phyloP scores from a whole-genome alignment of 1,140 invertebrate species.

The Sycophaga agraensis region DNA sequence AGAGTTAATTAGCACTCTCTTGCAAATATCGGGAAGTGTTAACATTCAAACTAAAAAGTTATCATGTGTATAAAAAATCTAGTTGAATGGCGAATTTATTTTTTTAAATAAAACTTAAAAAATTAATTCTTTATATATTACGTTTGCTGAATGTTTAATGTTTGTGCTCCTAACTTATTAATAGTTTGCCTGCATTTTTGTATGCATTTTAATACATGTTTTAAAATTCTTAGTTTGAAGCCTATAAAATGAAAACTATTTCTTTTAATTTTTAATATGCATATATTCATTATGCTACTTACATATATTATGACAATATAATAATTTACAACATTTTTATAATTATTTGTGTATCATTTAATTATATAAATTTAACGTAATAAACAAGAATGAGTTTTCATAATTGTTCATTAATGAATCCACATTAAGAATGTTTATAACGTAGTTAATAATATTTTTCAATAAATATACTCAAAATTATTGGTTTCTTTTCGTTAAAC shows the following conservation, averaged over 20 bases:
- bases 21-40: slow-evolving; percentile 8
- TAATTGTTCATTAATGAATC: too few relatives aligned
- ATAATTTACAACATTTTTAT: slow-evolving; percentile 1
- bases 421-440: too few relatives aligned
- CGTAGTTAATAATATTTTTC: too few relatives aligned
- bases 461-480: too few relatives aligned
- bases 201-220: not conserved
- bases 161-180: not conserved
- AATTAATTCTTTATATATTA: slow-evolving; percentile 8
- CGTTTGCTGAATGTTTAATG: not conserved
- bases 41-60: not conserved
- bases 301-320: not conserved
- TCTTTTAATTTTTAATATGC: slow-evolving; percentile 25
- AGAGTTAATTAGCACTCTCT: not conserved
- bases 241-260: not conserved
- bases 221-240: not conserved
- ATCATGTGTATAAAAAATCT: not conserved
- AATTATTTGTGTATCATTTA: too few relatives aligned
- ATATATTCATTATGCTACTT: not conserved
- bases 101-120: slow-evolving; percentile 25
- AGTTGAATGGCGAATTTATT: slow-evolving; percentile 15
- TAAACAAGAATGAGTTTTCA: too few relatives aligned
- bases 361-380: too few relatives aligned
- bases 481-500: too few relatives aligned
- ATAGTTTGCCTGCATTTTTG: not conserved